A percentile compares a stretch with the other conserved stretches of the same genome.
phyloP scores from a whole-genome alignment of 2,113 vertebrate species.

The Nothocercus julius region DNA sequence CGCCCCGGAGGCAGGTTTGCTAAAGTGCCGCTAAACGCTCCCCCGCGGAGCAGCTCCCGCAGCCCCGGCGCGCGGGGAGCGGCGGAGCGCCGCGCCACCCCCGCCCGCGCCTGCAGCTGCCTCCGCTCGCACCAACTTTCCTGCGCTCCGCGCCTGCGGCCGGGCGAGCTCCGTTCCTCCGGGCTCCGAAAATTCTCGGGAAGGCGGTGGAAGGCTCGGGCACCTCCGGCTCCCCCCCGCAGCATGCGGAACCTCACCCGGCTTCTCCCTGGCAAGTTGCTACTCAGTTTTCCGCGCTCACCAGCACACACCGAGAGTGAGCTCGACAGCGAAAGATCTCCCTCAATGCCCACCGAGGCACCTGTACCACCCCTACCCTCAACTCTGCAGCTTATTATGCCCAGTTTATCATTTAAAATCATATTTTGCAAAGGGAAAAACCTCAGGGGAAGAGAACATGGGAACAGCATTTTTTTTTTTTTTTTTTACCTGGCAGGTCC shows the following conservation, averaged over 20 bases:
- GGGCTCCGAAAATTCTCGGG: background rate
- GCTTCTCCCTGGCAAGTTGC: slow-evolving; percentile 29
- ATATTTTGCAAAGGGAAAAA: background rate
- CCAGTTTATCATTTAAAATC: background rate
- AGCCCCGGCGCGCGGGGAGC: background rate
- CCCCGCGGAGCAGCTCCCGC: background rate
- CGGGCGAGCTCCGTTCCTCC: background rate
- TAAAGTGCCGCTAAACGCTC: background rate
- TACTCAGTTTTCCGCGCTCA: background rate
- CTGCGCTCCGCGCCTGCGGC: no score
- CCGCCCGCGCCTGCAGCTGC: background rate
- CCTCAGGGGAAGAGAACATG: background rate
- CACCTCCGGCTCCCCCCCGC: background rate
- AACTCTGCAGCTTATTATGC: background rate
- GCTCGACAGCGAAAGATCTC: background rate
- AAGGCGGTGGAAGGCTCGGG: background rate
- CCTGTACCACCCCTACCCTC: background rate
- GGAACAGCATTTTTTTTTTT: background rate
- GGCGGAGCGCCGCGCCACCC: rapidly evolving
- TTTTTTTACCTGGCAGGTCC: slow-evolving; percentile 86
- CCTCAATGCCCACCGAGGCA: background rate
- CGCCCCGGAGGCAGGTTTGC: background rate
- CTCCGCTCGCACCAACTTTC: background rate
- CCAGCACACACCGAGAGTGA: background rate
- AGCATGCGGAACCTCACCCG: background rate